These are phyloP conservation scores for Zalophus californianus DNA, from an alignment of 2,797 vertebrate species.

Conservation along the genomic window DNA sequence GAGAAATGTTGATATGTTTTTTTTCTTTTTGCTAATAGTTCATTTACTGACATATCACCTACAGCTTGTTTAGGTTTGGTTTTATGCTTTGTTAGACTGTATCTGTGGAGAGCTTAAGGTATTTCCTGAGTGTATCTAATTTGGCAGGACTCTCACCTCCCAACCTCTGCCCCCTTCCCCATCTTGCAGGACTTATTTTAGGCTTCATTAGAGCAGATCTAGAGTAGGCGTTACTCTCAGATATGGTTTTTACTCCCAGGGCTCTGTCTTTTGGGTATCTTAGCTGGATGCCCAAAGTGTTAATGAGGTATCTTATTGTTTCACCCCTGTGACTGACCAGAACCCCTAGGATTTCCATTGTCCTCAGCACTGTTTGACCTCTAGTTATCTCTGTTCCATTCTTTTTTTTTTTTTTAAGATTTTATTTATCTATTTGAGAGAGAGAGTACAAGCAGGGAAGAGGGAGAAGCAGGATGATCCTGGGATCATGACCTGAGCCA, in stretches of 20 bases:
- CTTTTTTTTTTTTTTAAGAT: not conserved
- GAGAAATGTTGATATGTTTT: not conserved
- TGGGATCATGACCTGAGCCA: too few relatives aligned
- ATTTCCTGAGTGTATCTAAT: not conserved
- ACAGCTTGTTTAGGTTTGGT: conserved; percentile 17
- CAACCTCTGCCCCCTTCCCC: not conserved
- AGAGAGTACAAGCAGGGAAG: too few relatives aligned
- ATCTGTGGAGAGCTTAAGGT: not conserved
- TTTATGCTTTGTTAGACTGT: conserved; percentile 14
- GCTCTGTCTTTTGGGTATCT: not conserved
- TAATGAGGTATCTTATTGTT: not conserved
- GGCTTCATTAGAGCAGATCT: not conserved
- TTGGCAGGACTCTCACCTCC: not conserved
- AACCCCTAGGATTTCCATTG: not conserved
- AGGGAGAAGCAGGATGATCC: too few relatives aligned
- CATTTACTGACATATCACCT: not conserved
- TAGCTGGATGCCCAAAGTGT: not conserved
- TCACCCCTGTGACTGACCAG: not conserved
- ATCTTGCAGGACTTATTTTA: not conserved
- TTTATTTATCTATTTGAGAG: too few relatives aligned
- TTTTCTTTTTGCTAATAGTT: not conserved
- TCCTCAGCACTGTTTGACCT: not conserved
- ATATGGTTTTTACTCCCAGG: not conserved
- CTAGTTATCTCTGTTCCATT: not conserved
- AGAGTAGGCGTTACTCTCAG: not conserved